Evolutionary conservation across 2,797 vertebrate genomes (phyloP), one percentile per base, ranked within the genome.

Genomic region (Craterocephalus amniculus): DNA sequence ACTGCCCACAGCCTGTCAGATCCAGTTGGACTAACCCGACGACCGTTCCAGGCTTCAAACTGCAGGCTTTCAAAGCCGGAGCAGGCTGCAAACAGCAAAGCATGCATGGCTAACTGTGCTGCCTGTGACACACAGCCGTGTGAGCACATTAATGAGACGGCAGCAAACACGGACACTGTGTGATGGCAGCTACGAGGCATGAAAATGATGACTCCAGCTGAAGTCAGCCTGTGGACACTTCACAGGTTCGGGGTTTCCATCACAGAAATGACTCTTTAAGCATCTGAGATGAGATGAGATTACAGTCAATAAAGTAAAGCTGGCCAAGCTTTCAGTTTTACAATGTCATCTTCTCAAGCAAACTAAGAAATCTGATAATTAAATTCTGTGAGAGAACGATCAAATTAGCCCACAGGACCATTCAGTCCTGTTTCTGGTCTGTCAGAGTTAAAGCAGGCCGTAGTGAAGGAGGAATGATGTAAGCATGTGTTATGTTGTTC

Each of bases 381-480:
- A 22, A 43, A 72, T 74, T 71, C 66, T 24, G 0, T 49, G 52
- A 59, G 24, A 14, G 63, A 79, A 65, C 16, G 29, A 76, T 67
- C 20, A 35, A 12, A 20, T 27, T 61, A 59, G 38, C 24, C 52
- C 22, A 27, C 58, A 76, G 6, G 71, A 80, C 52, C 62, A 32
- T 43, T 56, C 0, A 11, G 69, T 76, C 36, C 16, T 13, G 73
- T 74, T 78, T 81, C 74, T 76, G 65, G 16, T 75, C 64, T 69
- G 67, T 77, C 76, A 51, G 68, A 63, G 67, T 70, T 73, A 87
- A 90, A 89, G 71, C 89, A 88, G 87, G 84, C 77, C 87, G 81
- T 84, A 63, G 67, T 65, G 71, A 79, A 72, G 84, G 63, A 74
- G 74, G 76, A 61, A 57, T 91, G 83, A 91, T 87, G 86, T 84